phyloP scores from a whole-genome alignment of 2,797 vertebrate species.

The Lagodon rhomboides region DNA sequence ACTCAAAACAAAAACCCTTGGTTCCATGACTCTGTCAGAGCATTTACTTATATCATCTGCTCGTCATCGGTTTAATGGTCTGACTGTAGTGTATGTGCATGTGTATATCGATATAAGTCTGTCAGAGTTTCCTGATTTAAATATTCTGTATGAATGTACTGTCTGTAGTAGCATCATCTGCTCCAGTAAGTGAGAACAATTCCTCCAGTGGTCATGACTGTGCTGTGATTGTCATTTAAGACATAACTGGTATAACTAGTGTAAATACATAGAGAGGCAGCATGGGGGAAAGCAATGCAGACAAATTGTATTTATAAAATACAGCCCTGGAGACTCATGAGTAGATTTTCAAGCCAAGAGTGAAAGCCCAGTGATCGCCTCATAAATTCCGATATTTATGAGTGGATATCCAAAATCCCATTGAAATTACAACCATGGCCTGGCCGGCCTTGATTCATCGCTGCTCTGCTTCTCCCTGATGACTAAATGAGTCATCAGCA shows the following conservation, averaged over 20 bases:
- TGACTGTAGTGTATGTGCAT: too few relatives aligned
- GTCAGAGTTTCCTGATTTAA: background rate
- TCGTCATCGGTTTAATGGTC: background rate
- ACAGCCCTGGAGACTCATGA: conserved; percentile 27
- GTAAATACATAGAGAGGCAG: conserved; percentile 7
- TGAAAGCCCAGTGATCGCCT: conserved; percentile 28
- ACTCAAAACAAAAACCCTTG: background rate
- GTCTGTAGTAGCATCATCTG: background rate
- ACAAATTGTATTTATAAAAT: conserved; percentile 27
- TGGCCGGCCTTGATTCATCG: conserved; percentile 39
- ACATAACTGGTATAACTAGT: background rate
- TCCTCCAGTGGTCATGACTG: background rate
- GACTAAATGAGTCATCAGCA: conserved; percentile 67
- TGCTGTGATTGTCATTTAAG: conserved; percentile 20
- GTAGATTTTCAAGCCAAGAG: conserved; percentile 24
- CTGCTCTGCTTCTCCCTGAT: conserved; percentile 52
- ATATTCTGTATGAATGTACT: background rate
- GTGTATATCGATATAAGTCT: background rate
- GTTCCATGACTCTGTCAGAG: background rate
- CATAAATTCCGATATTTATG: conserved; percentile 46
- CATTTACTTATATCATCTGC: background rate
- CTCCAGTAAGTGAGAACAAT: background rate
- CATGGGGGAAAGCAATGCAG: conserved; percentile 1
- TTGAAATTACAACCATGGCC: conserved; percentile 49
- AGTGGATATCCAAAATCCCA: conserved; percentile 31